phyloP scores from a whole-genome alignment of 2,113 vertebrate species.

The Microtus ochrogaster region DNA sequence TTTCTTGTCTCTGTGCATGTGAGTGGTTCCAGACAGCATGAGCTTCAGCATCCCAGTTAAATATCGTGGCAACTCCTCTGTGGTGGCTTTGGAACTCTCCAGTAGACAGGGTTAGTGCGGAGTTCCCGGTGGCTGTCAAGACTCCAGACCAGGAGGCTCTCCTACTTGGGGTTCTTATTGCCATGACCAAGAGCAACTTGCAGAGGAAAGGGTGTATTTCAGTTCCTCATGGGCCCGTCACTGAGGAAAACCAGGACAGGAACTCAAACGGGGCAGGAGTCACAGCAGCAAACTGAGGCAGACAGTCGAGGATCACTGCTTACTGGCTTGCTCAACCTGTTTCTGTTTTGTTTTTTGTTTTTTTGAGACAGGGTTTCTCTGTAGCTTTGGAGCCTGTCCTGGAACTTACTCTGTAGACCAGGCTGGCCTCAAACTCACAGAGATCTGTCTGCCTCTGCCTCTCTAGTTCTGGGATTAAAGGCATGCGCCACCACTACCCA shows the following conservation, averaged over 20 bases:
- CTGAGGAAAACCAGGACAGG: neutral
- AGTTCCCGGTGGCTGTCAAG: no score
- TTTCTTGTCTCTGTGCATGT: neutral
- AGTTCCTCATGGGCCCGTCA: neutral
- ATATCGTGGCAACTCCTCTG: neutral
- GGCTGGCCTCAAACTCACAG: neutral
- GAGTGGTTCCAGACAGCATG: neutral
- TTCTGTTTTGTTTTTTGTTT: neutral
- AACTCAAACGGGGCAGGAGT: neutral
- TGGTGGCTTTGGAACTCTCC: neutral
- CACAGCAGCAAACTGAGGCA: neutral
- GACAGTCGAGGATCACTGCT: neutral
- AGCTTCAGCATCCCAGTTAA: neutral
- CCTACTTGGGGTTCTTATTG: neutral
- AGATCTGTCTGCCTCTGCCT: no score
- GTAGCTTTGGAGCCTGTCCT: neutral
- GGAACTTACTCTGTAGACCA: neutral
- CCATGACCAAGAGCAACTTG: neutral
- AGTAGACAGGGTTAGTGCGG: neutral
- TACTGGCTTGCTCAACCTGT: neutral
- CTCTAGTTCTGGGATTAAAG: neutral
- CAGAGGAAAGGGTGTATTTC: neutral
- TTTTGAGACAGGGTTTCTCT: neutral
- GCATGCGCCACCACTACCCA: rapidly evolving
- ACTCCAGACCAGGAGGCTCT: neutral